A percentile compares a stretch with the other conserved stretches of the same genome.
Evolutionary conservation across 2,113 vertebrate species (phyloP).

Genomic region (Ammodramus savannarum): DNA sequence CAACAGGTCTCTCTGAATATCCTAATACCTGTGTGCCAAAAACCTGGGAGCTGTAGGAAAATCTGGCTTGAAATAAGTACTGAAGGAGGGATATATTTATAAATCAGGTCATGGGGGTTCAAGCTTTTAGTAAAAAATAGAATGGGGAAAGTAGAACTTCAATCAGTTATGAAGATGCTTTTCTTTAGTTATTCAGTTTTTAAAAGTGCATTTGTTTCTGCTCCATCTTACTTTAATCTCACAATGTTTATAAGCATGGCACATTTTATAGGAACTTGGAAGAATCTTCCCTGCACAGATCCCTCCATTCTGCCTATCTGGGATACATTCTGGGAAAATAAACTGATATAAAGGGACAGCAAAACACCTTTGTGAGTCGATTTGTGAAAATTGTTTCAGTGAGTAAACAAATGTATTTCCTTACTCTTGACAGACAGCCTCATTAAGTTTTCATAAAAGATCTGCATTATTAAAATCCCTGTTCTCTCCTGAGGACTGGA

Average conservation of each 20-base stretch:
- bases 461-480: constrained; percentile 59
- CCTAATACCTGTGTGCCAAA: background rate
- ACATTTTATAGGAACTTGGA: background rate
- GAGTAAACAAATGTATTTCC: constrained; percentile 29
- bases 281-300: background rate
- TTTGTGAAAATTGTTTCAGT: background rate
- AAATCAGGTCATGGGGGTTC: background rate
- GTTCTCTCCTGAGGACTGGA: background rate
- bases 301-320: background rate
- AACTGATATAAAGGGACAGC: background rate
- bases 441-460: constrained; percentile 64
- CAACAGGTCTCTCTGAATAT: background rate
- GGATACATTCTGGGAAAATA: background rate
- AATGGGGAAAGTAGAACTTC: background rate
- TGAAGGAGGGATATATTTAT: background rate
- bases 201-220: background rate
- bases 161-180: background rate
- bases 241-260: background rate
- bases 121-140: background rate
- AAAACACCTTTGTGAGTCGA: background rate
- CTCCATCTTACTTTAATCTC: background rate
- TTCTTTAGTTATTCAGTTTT: background rate
- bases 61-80: background rate
- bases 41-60: background rate
- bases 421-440: constrained; percentile 32